A percentile compares a stretch with the other conserved stretches of the same genome.
These are phyloP conservation scores for Tinamus guttatus DNA, from an alignment of 2,113 vertebrate species.

Conservation along the genomic window DNA sequence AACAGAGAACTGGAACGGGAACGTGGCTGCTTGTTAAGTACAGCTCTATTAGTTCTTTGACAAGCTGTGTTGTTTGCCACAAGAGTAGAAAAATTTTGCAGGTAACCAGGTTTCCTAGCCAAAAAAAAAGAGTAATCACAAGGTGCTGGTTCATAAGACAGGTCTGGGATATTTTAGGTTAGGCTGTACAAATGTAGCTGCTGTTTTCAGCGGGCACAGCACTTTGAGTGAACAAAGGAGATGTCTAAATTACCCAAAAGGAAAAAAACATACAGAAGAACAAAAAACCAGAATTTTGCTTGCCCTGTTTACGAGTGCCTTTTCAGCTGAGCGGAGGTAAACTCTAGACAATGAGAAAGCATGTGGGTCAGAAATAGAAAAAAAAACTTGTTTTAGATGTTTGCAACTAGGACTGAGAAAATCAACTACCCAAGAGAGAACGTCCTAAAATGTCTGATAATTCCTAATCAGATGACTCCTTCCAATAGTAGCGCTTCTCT, in stretches of 20 bases:
- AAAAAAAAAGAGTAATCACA: neutral
- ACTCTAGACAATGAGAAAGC: neutral
- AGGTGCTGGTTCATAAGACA: neutral
- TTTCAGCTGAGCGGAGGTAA: neutral
- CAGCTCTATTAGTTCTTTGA: neutral
- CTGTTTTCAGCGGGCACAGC: neutral
- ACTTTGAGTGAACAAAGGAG: neutral
- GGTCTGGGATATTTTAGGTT: neutral
- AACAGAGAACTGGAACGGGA: too few species aligned
- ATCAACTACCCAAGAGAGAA: neutral
- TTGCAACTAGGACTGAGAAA: neutral
- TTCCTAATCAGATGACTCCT: neutral
- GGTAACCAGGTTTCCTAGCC: neutral
- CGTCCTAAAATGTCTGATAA: neutral
- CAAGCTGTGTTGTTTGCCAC: neutral
- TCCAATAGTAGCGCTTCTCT: neutral
- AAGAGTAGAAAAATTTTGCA: neutral
- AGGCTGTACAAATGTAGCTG: neutral
- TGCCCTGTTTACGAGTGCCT: neutral
- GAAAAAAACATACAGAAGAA: neutral
- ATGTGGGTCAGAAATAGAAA: neutral
- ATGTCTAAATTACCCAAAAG: neutral
- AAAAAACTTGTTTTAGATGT: neutral
- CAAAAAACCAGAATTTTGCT: neutral
- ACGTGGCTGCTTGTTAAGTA: neutral